A percentile compares a stretch with the other conserved stretches of the same genome.
Evolutionary conservation across 2,888 invertebrate species (phyloP).

Genomic region (Blastobasis lacticolella): DNA sequence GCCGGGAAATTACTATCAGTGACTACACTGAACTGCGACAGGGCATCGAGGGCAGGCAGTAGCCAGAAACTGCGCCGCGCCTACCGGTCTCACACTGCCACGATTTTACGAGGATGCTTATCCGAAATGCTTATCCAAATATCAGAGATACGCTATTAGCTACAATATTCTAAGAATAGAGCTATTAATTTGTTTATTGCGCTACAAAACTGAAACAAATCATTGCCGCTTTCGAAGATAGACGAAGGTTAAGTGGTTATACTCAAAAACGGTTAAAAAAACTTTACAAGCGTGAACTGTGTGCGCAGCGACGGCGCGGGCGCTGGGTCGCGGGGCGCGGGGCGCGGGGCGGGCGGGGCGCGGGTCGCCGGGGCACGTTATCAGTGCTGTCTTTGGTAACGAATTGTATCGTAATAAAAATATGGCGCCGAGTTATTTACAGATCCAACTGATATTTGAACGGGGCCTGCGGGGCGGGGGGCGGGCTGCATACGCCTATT

Average conservation of each 20-base stretch:
- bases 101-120: too few relatives aligned
- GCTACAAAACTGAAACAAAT: slow-evolving; percentile 34
- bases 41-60: too few relatives aligned
- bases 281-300: not conserved
- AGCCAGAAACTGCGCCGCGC: too few relatives aligned
- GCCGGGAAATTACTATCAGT: too few relatives aligned
- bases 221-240: slow-evolving; percentile 30
- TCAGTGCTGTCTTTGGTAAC: slow-evolving; percentile 28
- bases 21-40: too few relatives aligned
- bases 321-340: not conserved
- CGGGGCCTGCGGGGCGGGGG: slow-evolving; percentile 2
- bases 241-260: slow-evolving; percentile 45
- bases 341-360: not conserved
- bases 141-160: slow-evolving; percentile 31
- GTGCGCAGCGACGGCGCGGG: not conserved
- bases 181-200: slow-evolving; percentile 41
- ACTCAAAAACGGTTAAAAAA: slow-evolving; percentile 17
- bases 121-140: not conserved
- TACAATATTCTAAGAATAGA: too few relatives aligned
- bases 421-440: slow-evolving; percentile 21
- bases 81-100: too few relatives aligned
- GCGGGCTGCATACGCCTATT: too few relatives aligned
- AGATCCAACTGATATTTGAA: slow-evolving; percentile 6
- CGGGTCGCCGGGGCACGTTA: not conserved
- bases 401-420: slow-evolving; percentile 37